Conservation (phyloP, 2,888 invertebrate genomes). For the Patella caerulea region DNA sequence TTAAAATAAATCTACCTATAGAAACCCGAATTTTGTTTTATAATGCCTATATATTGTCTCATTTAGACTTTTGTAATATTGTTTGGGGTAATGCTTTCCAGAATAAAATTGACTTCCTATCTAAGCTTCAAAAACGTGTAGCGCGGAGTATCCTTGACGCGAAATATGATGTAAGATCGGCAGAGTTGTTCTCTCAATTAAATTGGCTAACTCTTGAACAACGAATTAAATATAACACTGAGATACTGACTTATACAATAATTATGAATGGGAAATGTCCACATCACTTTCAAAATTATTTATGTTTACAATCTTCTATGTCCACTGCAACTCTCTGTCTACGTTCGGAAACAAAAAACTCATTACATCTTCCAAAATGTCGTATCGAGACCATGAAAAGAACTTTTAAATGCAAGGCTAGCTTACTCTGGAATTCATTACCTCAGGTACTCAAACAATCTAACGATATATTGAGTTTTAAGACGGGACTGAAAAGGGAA, state of each 20-base stretch:
- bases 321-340: not conserved
- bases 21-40: not conserved
- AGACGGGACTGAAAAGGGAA: not conserved
- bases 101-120: not conserved
- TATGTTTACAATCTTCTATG: not conserved
- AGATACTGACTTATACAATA: too few species aligned
- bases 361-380: not conserved
- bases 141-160: not conserved
- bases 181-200: not conserved
- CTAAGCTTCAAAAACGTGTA: not conserved
- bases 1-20: not conserved
- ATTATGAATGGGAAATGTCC: too few species aligned
- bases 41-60: not conserved
- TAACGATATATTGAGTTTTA: not conserved
- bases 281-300: too few species aligned
- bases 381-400: not conserved
- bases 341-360: not conserved
- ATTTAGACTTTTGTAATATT: not conserved
- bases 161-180: not conserved
- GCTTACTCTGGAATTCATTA: slow-evolving; percentile 3
- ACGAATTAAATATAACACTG: too few species aligned
- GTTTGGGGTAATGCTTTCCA: not conserved
- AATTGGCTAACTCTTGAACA: too few species aligned
- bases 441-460: not conserved
- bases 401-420: not conserved